phyloP scores from a whole-genome alignment of 1,140 invertebrate genomes.

The Lepidurus couesii region DNA sequence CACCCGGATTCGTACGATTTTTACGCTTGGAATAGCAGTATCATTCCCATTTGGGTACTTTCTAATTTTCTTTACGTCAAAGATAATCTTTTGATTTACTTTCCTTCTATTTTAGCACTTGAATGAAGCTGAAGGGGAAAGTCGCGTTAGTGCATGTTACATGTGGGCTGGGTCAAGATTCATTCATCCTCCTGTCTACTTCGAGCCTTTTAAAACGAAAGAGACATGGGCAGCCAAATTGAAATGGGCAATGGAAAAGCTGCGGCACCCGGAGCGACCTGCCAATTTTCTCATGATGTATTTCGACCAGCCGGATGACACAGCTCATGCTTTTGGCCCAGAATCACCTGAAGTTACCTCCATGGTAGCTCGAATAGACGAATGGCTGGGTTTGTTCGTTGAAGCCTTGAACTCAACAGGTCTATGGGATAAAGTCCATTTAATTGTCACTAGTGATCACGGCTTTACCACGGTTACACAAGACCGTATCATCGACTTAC shows the following conservation, averaged over 20 bases:
- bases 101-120: background rate
- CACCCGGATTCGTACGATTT: conserved; percentile 6
- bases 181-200: conserved; percentile 31
- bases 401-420: background rate
- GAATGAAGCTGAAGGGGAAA: background rate
- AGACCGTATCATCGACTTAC: conserved; percentile 25
- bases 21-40: background rate
- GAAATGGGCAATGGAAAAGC: conserved; percentile 34
- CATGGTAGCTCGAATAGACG: conserved; percentile 17
- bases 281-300: conserved; percentile 38
- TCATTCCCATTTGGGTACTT: conserved; percentile 11
- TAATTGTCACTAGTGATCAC: conserved; percentile 29
- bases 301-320: conserved; percentile 37
- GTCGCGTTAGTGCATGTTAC: conserved; percentile 17
- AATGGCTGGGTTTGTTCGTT: conserved; percentile 6
- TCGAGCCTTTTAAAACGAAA: conserved; percentile 9
- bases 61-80: background rate
- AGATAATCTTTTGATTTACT: background rate
- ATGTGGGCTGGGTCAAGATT: conserved; percentile 30
- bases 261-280: conserved; percentile 32
- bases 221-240: conserved; percentile 35
- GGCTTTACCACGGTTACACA: conserved; percentile 24
- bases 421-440: background rate
- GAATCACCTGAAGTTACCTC: conserved; percentile 22
- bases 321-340: conserved; percentile 37